These are phyloP conservation scores for Pachyrhynchus sulphureomaculatus DNA, from an alignment of 1,140 invertebrate genomes.

Conservation along the genomic window DNA sequence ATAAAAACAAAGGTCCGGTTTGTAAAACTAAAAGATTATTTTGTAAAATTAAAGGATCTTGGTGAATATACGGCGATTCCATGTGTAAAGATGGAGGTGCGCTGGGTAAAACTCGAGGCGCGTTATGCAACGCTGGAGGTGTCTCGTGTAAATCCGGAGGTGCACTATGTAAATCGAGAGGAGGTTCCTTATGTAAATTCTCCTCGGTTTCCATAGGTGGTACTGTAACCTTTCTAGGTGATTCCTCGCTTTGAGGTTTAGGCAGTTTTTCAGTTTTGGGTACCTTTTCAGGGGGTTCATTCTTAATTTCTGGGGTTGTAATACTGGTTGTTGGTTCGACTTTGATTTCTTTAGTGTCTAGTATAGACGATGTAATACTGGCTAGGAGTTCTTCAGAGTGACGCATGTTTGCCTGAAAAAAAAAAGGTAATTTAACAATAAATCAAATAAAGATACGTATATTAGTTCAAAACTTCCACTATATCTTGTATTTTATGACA, in stretches of 20 bases:
- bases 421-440: slow-evolving; percentile 16
- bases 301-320: neutral
- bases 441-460: too few relatives aligned
- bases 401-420: slow-evolving; percentile 43
- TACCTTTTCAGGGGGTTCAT: neutral
- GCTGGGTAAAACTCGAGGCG: neutral
- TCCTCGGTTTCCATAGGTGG: neutral
- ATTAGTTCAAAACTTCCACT: too few relatives aligned
- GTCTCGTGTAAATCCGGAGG: neutral
- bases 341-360: slow-evolving; percentile 19
- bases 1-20: slow-evolving; percentile 7
- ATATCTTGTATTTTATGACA: too few relatives aligned
- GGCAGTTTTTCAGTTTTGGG: neutral
- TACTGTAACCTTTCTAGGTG: neutral
- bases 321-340: slow-evolving; percentile 9
- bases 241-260: neutral
- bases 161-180: neutral
- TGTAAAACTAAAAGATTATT: slow-evolving; percentile 12
- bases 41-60: neutral
- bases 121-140: neutral
- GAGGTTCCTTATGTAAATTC: neutral
- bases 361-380: slow-evolving; percentile 21
- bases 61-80: neutral
- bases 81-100: neutral
- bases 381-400: slow-evolving; percentile 39